Evolutionary conservation across 1,140 invertebrate species (phyloP), one percentile per base, ranked within the genome.

Genomic region (Lordiphosa collinella): DNA sequence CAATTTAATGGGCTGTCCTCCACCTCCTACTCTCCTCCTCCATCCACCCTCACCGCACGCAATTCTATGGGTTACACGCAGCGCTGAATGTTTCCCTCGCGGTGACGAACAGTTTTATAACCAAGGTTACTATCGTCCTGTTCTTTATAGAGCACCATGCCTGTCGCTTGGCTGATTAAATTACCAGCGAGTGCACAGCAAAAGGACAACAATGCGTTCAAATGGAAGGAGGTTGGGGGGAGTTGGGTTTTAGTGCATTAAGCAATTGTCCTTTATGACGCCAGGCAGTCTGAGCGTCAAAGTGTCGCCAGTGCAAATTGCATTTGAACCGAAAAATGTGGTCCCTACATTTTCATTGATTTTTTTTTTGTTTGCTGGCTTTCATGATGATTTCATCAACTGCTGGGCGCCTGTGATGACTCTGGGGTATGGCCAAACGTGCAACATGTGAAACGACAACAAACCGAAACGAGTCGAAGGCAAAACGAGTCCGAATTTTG

Each of bases 161-260:
- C 73, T 62, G 64, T 73, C 74, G 73, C 34, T 58, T 31, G 58
- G 43, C 55, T 80, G 73, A 80, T 80, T 80, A 76, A 80, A 80
- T 80, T 80, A 82, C 61, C 51, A 84, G 41, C 37, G 49, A 35
- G 58, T 56, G 66, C 51, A 61, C 56, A 43, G 40, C 57, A 70
- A 44, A 57, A 53, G 58, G 35, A 60, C 52, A 55, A 48, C 47
- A 56, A 56, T 66, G 66, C 56, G 51, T 51, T 34, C 22, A 7
- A 34, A 29, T 29, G 18, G 35, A 8, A 1, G 1, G 2, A 6
- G 1, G 0, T n/a, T n/a, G 31, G 12, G 22, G 29, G 32, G 10
- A 10, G 29, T 34, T 12, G 29, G 10, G 29, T 16, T 46, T 13
- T 25, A 29, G 51, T 80, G 75, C 75, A 79, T 66, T 82, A 63